Evolutionary conservation across 2,113 vertebrate genomes (phyloP).

Genomic region (Tiliqua scincoides): DNA sequence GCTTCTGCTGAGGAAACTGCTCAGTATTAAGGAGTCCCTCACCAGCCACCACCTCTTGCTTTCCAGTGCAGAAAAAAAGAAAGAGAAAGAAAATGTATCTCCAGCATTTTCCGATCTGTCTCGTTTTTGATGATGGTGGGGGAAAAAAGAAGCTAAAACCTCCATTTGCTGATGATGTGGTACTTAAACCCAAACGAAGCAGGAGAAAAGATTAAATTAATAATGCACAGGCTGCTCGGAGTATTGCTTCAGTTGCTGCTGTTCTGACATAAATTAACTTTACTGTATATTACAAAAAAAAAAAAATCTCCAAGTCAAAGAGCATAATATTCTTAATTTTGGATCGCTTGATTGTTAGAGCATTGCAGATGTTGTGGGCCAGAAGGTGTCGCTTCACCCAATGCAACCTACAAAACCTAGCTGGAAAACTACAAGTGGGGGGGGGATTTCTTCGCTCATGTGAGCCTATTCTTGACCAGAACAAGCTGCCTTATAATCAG

Average conservation of each 20-base stretch:
- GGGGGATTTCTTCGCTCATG: too few species aligned
- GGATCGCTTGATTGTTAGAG: neutral
- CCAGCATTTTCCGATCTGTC: neutral
- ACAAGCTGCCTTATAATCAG: too few species aligned
- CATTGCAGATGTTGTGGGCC: neutral
- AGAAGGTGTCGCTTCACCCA: neutral
- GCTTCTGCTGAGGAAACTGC: neutral
- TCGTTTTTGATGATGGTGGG: neutral
- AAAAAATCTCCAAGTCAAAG: neutral
- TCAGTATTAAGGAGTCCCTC: neutral
- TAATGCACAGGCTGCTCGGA: neutral
- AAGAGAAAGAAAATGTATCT: slow-evolving; percentile 13
- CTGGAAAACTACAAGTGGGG: too few species aligned
- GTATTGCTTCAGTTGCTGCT: neutral
- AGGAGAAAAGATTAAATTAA: neutral
- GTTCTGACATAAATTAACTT: slow-evolving; percentile 25
- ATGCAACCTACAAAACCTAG: too few species aligned
- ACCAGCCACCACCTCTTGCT: neutral
- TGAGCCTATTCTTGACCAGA: too few species aligned
- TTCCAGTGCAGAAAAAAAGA: slow-evolving; percentile 12
- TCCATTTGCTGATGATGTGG: neutral
- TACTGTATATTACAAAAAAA: neutral
- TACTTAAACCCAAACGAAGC: slow-evolving; percentile 22
- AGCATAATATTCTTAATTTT: neutral
- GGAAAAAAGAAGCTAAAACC: slow-evolving; percentile 5